Percentiles rank a stretch among this genome's conserved stretches.
phyloP scores from a whole-genome alignment of 1,140 invertebrate genomes.

The Drosophila hydei region DNA sequence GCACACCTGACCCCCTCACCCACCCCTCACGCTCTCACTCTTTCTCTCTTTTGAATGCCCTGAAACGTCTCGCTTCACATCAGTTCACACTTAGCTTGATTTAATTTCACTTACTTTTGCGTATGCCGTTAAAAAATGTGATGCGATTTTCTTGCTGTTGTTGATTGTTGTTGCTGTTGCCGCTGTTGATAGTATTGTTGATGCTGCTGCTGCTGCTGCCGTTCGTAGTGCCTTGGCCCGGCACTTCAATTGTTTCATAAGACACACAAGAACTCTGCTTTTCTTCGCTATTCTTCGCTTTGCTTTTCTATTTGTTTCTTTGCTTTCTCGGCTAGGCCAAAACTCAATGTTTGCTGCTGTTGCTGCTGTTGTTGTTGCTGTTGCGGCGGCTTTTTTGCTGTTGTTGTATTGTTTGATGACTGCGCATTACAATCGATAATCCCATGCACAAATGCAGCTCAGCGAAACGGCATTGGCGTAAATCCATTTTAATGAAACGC shows the following conservation, averaged over 20 bases:
- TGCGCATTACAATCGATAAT: conserved; percentile 81
- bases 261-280: conserved; percentile 45
- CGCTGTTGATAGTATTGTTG: conserved; percentile 4
- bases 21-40: not conserved
- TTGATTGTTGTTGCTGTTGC: conserved; percentile 42
- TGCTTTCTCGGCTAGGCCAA: conserved; percentile 11
- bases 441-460: conserved; percentile 77
- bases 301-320: not conserved
- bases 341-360: conserved; percentile 57
- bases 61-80: conserved; percentile 19
- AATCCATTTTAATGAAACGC: conserved; percentile 81
- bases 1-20: too few species aligned
- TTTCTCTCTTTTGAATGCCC: not conserved
- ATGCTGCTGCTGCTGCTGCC: conserved; percentile 24
- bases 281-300: not conserved
- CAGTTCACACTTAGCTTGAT: conserved; percentile 53
- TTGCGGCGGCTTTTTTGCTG: conserved; percentile 32
- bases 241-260: conserved; percentile 78
- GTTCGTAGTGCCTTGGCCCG: conserved; percentile 42
- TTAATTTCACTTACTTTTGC: conserved; percentile 74
- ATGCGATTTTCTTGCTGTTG: conserved; percentile 53
- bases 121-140: conserved; percentile 76
- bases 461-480: conserved; percentile 70
- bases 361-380: conserved; percentile 51
- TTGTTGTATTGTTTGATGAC: conserved; percentile 73